phyloP scores from a whole-genome alignment of 1,140 invertebrate species.

The Pachypeltis micranthus region DNA sequence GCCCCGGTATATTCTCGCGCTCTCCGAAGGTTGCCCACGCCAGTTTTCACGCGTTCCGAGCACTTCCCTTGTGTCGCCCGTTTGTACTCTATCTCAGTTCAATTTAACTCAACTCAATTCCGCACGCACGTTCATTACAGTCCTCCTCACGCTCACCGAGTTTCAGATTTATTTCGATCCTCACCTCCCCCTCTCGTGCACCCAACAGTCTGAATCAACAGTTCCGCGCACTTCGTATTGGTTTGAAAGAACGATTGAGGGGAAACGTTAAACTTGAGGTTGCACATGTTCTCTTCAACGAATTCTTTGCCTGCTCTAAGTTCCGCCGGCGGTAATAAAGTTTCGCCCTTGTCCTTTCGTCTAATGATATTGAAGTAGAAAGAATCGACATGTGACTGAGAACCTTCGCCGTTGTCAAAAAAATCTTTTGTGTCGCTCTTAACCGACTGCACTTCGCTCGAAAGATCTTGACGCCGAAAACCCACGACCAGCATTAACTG shows the following conservation, averaged over 20 bases:
- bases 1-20: no score
- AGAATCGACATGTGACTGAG: conserved; percentile 59
- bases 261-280: conserved; percentile 79
- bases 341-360: conserved; percentile 38
- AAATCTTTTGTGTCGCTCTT: conserved; percentile 51
- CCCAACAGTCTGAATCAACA: conserved; percentile 72
- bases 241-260: conserved; percentile 88
- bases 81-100: no score
- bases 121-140: no score
- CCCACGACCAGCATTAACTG: conserved; percentile 77
- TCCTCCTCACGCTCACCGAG: no score
- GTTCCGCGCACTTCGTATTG: conserved; percentile 75
- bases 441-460: conserved; percentile 44
- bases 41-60: no score
- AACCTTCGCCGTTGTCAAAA: conserved; percentile 48
- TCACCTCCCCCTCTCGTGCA: no score
- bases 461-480: conserved; percentile 55
- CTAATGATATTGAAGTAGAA: conserved; percentile 64
- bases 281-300: conserved; percentile 71
- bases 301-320: conserved; percentile 36
- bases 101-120: no score
- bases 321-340: background rate
- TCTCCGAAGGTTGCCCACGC: no score
- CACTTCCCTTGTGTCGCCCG: no score
- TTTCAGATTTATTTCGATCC: no score